Evolutionary conservation across 1,140 invertebrate species (phyloP), one percentile per base, ranked within the genome.

Genomic region (Drosophila nigrodunni): DNA sequence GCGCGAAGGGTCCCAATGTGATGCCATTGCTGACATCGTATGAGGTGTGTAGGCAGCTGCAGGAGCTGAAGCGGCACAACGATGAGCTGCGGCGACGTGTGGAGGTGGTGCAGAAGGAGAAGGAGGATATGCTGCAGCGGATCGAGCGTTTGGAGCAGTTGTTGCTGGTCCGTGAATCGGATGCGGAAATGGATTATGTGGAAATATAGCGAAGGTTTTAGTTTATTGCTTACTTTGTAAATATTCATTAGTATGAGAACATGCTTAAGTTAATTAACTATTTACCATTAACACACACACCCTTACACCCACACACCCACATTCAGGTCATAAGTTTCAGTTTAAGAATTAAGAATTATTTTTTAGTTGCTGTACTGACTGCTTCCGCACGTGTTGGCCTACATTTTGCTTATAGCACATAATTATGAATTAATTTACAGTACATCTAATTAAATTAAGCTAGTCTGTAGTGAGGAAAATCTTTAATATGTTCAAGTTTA

Each of bases 111-210:
- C 77, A 87, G 46, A 78, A 73, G 62, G 83, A 87, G 64, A 92
- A 81, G 72, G 92, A 77, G 54, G 86, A 80, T 44, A 88, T 80
- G 77, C 60, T 77, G 15, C 50, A 76, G 44, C 88, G 91, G 10
- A 62, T 92, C 9, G 86, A 92, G 25, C 80, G 79, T 13, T 68
- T 92, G 37, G 91, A 92, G 61, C 82, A 91, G 46, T n/a, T 92
- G 21, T 52, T 91, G 37, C 13, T 91, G 7, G 59, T 77, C 11
- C 80, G 74, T 6, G 80, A 88, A 9, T 46, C 79, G 7, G 80
- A 87, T 21, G 34, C 69, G 0, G 83, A 82, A 21, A 67, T 88
- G 66, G 74, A 83, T n/a, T 87, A 74, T 58, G 62, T 71, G 41
- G 77, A 82, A 34, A 80, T 80, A 54, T 87, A 87, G 52, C 35